A percentile compares a stretch with the other conserved stretches of the same genome.
Evolutionary conservation across 2,888 invertebrate species (phyloP).

Genomic region (Thereva unica): DNA sequence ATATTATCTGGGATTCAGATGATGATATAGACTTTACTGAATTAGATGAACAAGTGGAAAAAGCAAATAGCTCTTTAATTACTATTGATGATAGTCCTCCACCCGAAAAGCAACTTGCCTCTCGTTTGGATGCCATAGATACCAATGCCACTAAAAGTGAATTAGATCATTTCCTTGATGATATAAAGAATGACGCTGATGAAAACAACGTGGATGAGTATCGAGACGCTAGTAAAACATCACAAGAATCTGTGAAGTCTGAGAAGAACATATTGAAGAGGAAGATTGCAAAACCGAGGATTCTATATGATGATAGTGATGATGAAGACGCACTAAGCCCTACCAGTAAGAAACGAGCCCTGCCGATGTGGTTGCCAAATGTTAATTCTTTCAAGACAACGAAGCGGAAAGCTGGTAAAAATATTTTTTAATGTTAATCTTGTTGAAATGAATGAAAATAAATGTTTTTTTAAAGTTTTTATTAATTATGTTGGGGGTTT

Average conservation of each 20-base stretch:
- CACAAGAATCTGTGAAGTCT: neutral
- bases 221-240: neutral
- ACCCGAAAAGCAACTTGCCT: neutral
- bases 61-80: neutral
- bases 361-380: no score
- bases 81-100: neutral
- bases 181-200: constrained; percentile 14
- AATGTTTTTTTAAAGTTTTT: no score
- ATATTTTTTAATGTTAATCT: no score
- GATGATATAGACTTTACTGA: constrained; percentile 31
- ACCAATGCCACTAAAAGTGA: neutral
- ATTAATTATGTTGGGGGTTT: no score
- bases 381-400: no score
- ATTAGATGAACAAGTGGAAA: constrained; percentile 16
- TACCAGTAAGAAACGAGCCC: no score
- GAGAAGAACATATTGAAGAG: neutral
- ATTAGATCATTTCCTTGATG: constrained; percentile 7
- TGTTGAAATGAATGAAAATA: no score
- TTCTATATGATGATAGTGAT: constrained; percentile 11
- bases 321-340: neutral
- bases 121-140: neutral
- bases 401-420: no score
- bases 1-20: constrained; percentile 28
- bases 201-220: neutral
- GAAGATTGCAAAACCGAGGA: neutral